phyloP scores from a whole-genome alignment of 1,140 invertebrate species.

The Anoplophora glabripennis region DNA sequence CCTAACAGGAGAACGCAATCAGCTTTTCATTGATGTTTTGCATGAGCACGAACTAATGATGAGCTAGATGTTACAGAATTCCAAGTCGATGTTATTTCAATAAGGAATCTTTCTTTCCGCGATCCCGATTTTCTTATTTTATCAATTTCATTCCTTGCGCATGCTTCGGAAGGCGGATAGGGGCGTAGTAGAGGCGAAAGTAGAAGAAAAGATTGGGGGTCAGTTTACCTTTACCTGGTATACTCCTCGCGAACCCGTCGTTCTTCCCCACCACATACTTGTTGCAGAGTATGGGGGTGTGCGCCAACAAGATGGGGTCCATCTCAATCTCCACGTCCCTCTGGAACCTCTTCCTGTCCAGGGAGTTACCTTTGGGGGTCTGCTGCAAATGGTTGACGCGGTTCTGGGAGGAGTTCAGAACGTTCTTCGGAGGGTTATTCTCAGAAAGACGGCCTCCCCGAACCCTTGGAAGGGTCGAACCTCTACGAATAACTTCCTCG shows the following conservation, averaged over 20 bases:
- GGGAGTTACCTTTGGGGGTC: conserved; percentile 39
- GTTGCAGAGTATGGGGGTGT: conserved; percentile 66
- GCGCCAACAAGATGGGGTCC: conserved; percentile 46
- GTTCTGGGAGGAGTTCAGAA: neutral
- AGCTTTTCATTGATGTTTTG: too few species aligned
- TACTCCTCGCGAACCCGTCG: conserved; percentile 42
- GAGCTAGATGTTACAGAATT: too few species aligned
- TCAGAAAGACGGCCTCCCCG: conserved; percentile 33
- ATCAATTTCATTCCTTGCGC: too few species aligned
- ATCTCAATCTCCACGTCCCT: conserved; percentile 36
- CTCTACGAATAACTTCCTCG: conserved; percentile 40
- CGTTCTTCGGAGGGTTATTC: conserved; percentile 1
- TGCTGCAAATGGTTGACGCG: conserved; percentile 6
- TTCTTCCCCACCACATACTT: conserved; percentile 65
- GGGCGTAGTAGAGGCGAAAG: too few species aligned
- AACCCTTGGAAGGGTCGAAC: conserved; percentile 33
- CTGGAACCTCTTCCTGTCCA: conserved; percentile 49
- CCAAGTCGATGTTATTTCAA: too few species aligned
- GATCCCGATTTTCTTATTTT: too few species aligned
- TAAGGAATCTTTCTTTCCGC: too few species aligned
- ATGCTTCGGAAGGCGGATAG: neutral
- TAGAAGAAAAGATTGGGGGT: neutral
- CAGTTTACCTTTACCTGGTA: conserved; percentile 28
- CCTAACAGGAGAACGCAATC: too few species aligned
- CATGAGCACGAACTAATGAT: too few species aligned